Conservation (phyloP, 2,113 vertebrate species). For the Lutjanus erythropterus region DNA sequence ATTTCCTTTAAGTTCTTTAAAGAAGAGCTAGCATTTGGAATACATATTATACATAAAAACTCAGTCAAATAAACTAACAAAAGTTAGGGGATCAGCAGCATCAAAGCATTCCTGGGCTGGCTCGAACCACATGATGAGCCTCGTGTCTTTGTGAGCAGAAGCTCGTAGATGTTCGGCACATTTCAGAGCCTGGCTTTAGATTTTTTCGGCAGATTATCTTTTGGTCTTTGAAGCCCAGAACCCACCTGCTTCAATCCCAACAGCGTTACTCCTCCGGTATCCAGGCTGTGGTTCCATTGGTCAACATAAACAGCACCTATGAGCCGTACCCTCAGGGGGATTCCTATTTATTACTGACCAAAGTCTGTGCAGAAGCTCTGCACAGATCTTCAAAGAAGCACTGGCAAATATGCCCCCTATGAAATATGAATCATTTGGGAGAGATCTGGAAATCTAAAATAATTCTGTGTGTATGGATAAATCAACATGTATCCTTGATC, state of each 20-base stretch:
- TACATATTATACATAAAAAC: slow-evolving; percentile 86
- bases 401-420: slow-evolving; percentile 64
- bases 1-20: slow-evolving; percentile 83
- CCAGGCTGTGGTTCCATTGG: slow-evolving; percentile 75
- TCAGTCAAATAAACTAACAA: slow-evolving; percentile 84
- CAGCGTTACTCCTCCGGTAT: slow-evolving; percentile 71
- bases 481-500: slow-evolving; percentile 50
- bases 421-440: slow-evolving; percentile 73
- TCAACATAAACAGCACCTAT: slow-evolving; percentile 77
- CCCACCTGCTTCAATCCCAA: slow-evolving; percentile 82
- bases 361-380: slow-evolving; percentile 73
- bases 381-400: slow-evolving; percentile 73
- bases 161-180: slow-evolving; percentile 83
- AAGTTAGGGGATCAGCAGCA: slow-evolving; percentile 81
- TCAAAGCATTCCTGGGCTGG: slow-evolving; percentile 82
- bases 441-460: slow-evolving; percentile 65
- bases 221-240: slow-evolving; percentile 84
- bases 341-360: slow-evolving; percentile 79
- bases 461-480: slow-evolving; percentile 52
- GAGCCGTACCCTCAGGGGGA: slow-evolving; percentile 74
- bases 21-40: slow-evolving; percentile 79
- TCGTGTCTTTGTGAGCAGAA: slow-evolving; percentile 82
- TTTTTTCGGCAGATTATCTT: slow-evolving; percentile 82
- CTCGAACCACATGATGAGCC: slow-evolving; percentile 79
- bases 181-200: slow-evolving; percentile 82